Base-by-base conservation (phyloP, 2,113 vertebrate species). In the Gallinago paraguaiae region DNA sequence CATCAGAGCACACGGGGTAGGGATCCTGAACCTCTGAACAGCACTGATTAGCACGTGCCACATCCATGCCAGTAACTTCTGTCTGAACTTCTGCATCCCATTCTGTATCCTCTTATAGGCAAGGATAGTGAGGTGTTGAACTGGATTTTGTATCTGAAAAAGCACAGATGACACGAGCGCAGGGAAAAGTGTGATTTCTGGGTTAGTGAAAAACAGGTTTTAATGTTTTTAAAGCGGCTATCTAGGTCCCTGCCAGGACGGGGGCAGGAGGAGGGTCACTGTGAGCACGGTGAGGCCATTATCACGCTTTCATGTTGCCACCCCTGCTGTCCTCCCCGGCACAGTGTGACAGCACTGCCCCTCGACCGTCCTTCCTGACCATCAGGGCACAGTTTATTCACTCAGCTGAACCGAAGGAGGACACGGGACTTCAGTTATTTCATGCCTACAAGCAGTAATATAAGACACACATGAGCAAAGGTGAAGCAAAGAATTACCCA, bases 81-180 rank as follows among this genome's bases (percentile, higher is more conserved):
- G 61, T 63, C 85, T 84, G 86, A 13, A 60, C 93, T 96, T 90
- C 67, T 0, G 0, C 81, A 37, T 92, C 65, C 3, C n/a, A 3
- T 69, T 53, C 82, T 84, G 56, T 91, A 84, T 84, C 77, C 89
- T 79, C 81, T 89, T 64, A 60, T 1, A 91, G 77, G 83, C 69
- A 70, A 53, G 81, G 86, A 33, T 25, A 86, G 88, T 60, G 41
- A 69, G 86, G 83, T 76, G 93, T 61, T 92, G 91, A 82, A 79
- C 69, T 94, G 91, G 45, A 61, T 96, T 95, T 96, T 86, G 7
- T 79, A 20, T 76, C 82, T 89, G 91, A 87, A 91, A 76, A 91
- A 79, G 77, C 84, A 78, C 80, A 79, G 69, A 61, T 92, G 88
- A 87, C 72, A 65, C 3, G 53, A 91, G 82, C 63, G 12, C 54